Evolutionary conservation across 1,140 invertebrate species (phyloP).

Genomic region (Helicorthomorpha holstii): DNA sequence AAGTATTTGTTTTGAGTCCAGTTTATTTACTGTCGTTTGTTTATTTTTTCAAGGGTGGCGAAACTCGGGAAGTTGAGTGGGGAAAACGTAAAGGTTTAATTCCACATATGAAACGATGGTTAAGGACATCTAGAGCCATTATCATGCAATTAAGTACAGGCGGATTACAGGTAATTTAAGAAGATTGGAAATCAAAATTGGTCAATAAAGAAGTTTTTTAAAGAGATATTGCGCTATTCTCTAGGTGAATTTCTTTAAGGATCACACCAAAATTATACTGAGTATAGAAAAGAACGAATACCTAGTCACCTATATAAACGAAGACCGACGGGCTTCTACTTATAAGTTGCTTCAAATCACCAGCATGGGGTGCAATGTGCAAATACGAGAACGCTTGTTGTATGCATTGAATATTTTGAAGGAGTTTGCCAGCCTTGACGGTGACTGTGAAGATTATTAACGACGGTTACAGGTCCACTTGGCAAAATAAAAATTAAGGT

Average conservation of each 20-base stretch:
- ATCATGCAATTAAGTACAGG: slow-evolving; percentile 41
- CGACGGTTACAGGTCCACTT: too few relatives aligned
- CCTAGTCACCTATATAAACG: slow-evolving; percentile 38
- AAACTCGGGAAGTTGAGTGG: slow-evolving; percentile 22
- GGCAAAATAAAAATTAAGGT: too few relatives aligned
- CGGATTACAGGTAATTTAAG: slow-evolving; percentile 33
- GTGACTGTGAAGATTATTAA: slow-evolving; percentile 8
- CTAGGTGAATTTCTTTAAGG: slow-evolving; percentile 44
- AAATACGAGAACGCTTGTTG: slow-evolving; percentile 36
- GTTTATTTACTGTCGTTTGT: slow-evolving; percentile 17
- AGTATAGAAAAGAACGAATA: slow-evolving; percentile 20
- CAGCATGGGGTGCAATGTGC: slow-evolving; percentile 36
- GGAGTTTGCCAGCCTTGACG: slow-evolving; percentile 32
- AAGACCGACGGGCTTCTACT: slow-evolving; percentile 35
- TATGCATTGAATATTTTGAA: slow-evolving; percentile 35
- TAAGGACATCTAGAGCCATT: slow-evolving; percentile 39
- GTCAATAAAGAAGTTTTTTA: background rate
- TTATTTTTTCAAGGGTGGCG: slow-evolving; percentile 28
- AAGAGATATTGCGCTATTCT: slow-evolving; percentile 1
- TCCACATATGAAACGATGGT: slow-evolving; percentile 37
- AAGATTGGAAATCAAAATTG: background rate
- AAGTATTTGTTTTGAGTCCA: background rate
- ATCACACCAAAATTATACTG: slow-evolving; percentile 41
- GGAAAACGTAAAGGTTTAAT: slow-evolving; percentile 14
- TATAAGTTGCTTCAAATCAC: slow-evolving; percentile 38